These are phyloP conservation scores for Oreohelix idahoensis DNA, from an alignment of 1,140 invertebrate species.

Conservation along the genomic window DNA sequence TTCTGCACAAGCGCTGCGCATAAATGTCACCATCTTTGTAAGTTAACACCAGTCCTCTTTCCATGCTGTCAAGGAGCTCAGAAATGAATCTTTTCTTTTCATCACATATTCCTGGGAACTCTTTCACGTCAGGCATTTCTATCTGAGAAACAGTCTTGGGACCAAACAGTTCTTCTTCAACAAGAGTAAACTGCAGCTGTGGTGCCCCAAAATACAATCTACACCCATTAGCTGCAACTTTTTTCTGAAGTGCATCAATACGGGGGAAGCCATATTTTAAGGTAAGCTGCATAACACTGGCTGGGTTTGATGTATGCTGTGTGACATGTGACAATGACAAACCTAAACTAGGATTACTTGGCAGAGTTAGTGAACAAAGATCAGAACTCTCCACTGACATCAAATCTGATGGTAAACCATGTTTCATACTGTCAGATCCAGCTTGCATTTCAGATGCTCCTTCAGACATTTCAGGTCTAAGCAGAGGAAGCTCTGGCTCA, in stretches of 20 bases:
- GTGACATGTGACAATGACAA: background rate
- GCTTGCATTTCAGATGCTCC: background rate
- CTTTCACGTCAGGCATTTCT: background rate
- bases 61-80: slow-evolving; percentile 25
- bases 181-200: background rate
- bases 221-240: slow-evolving; percentile 6
- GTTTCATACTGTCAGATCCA: background rate
- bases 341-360: background rate
- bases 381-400: slow-evolving; percentile 13
- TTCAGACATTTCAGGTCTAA: background rate
- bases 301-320: background rate
- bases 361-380: background rate
- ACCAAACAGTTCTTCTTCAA: slow-evolving; percentile 18
- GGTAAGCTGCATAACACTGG: background rate
- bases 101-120: background rate
- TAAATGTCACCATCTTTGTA: slow-evolving; percentile 22
- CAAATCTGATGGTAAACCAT: slow-evolving; percentile 24
- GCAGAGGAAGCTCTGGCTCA: background rate
- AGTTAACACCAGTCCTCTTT: slow-evolving; percentile 23
- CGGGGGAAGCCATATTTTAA: background rate
- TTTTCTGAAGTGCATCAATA: background rate
- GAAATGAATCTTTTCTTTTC: slow-evolving; percentile 1
- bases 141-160: slow-evolving; percentile 17
- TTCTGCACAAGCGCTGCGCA: slow-evolving; percentile 25
- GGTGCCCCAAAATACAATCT: background rate